These are phyloP conservation scores for Agrochola macilenta DNA, from an alignment of 2,888 invertebrate genomes.

Conservation along the genomic window DNA sequence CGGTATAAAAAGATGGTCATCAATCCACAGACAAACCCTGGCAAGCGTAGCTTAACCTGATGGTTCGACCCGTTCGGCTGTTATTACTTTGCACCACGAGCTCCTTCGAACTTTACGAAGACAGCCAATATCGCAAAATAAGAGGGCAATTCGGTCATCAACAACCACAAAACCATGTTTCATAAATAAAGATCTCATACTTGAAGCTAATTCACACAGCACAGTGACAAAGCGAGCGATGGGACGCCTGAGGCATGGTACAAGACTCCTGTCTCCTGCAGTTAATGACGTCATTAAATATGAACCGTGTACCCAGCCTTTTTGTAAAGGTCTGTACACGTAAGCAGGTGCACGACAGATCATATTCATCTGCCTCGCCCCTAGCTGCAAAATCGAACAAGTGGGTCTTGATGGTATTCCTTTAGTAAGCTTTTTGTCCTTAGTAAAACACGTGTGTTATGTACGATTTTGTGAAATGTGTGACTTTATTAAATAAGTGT, in stretches of 20 bases:
- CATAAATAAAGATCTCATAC: constrained; percentile 51
- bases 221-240: constrained; percentile 71
- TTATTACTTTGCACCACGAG: no score
- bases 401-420: constrained; percentile 42
- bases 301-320: constrained; percentile 76
- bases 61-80: no score
- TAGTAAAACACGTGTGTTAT: neutral
- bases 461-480: neutral
- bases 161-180: constrained; percentile 17
- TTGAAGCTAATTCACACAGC: constrained; percentile 63
- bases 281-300: constrained; percentile 90
- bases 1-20: no score
- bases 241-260: constrained; percentile 73
- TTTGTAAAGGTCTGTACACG: constrained; percentile 62
- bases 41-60: no score
- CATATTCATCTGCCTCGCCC: constrained; percentile 63
- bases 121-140: neutral
- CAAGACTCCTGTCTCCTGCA: constrained; percentile 80
- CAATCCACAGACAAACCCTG: no score
- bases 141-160: neutral
- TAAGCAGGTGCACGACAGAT: constrained; percentile 62
- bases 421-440: constrained; percentile 32
- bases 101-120: no score
- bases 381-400: constrained; percentile 62
- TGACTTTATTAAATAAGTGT: neutral